Evolutionary conservation across 2,888 invertebrate genomes (phyloP).

Genomic region (Dasypogon diadema): DNA sequence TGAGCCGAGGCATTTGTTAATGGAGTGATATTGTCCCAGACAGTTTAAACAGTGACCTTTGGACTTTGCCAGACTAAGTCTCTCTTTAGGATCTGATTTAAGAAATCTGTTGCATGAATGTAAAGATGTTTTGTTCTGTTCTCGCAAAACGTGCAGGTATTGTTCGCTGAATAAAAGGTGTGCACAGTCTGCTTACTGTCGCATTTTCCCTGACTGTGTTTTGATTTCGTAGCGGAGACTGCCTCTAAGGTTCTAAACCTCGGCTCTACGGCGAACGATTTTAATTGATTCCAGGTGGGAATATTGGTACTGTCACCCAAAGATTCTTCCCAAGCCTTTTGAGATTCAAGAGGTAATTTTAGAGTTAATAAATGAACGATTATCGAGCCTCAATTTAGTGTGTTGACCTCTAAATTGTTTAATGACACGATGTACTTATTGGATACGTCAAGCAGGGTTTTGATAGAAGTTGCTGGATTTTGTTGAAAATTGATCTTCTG

Average conservation of each 20-base stretch:
- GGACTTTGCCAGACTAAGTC: not conserved
- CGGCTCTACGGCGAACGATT: too few species aligned
- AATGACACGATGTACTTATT: not conserved
- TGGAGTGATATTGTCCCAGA: not conserved
- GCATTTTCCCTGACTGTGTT: too few species aligned
- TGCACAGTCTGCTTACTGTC: too few species aligned
- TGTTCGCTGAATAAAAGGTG: too few species aligned
- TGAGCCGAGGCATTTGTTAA: not conserved
- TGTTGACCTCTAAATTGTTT: not conserved
- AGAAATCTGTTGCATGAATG: not conserved
- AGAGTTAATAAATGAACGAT: not conserved
- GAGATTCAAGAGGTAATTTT: not conserved
- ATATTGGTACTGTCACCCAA: not conserved
- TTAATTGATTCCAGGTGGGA: not conserved
- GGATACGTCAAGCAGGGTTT: not conserved
- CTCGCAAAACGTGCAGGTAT: too few species aligned
- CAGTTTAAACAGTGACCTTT: not conserved
- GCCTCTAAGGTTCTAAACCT: too few species aligned
- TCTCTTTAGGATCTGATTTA: not conserved
- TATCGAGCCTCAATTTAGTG: not conserved
- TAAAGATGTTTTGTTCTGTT: too few species aligned
- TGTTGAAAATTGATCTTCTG: too few species aligned
- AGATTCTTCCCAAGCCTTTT: not conserved
- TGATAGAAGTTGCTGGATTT: not conserved
- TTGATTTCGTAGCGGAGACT: too few species aligned